phyloP scores from a whole-genome alignment of 2,797 vertebrate species.

The Bradypodion pumilum region DNA sequence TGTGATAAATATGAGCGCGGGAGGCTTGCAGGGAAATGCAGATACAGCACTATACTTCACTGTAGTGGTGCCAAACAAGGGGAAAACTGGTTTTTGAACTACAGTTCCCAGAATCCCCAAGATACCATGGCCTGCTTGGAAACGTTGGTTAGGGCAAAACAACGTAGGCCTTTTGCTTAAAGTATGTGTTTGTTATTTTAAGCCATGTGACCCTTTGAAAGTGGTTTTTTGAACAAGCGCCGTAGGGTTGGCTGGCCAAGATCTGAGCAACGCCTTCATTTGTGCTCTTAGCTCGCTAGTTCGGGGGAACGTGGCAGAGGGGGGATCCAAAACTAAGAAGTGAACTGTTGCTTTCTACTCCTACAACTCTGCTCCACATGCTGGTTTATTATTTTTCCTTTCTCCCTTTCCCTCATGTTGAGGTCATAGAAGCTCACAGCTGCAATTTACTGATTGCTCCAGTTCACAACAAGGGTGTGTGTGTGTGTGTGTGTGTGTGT shows the following conservation, averaged over 20 bases:
- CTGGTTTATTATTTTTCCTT: neutral
- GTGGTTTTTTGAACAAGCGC: neutral
- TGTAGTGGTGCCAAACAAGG: neutral
- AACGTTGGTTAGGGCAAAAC: neutral
- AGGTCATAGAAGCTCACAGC: neutral
- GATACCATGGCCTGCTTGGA: no score
- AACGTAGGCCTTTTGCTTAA: neutral
- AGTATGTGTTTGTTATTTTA: slow-evolving; percentile 21
- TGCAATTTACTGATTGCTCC: slow-evolving; percentile 27
- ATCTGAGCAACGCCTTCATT: neutral
- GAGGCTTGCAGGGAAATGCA: neutral
- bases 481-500: no score
- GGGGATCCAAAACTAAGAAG: neutral
- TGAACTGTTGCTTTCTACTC: neutral
- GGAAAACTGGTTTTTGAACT: no score
- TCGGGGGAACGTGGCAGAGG: neutral
- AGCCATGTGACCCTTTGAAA: slow-evolving; percentile 19
- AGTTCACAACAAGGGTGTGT: slow-evolving; percentile 10
- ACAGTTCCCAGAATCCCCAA: no score
- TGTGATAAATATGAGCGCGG: neutral
- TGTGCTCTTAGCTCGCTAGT: neutral
- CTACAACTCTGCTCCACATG: neutral
- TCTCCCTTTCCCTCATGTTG: neutral
- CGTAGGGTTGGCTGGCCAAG: neutral
- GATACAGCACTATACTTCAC: no score